A percentile compares a stretch with the other conserved stretches of the same genome.
Conservation (phyloP, 1,140 invertebrate species). For the Pogonomyrmex barbatus region DNA sequence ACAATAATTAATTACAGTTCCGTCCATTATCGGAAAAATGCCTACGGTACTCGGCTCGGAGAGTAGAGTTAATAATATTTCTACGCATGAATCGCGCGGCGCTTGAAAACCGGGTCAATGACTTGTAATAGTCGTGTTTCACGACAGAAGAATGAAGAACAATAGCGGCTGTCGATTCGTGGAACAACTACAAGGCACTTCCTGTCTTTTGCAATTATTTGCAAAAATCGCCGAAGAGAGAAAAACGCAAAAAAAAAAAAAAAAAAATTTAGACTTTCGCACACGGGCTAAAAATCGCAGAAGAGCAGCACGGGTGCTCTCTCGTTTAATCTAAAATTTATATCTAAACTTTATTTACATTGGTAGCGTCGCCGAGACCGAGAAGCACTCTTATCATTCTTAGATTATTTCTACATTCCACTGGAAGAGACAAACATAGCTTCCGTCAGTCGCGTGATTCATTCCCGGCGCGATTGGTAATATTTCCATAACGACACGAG, state of each 20-base stretch:
- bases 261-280: background rate
- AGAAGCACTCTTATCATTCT: slow-evolving; percentile 24
- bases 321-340: slow-evolving; percentile 5
- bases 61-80: slow-evolving; percentile 47
- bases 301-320: background rate
- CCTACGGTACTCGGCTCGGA: background rate
- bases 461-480: background rate
- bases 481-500: slow-evolving; percentile 1
- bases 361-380: background rate
- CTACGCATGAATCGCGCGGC: slow-evolving; percentile 50
- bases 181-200: slow-evolving; percentile 21
- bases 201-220: slow-evolving; percentile 21
- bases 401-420: background rate
- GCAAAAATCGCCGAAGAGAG: background rate
- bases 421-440: slow-evolving; percentile 15
- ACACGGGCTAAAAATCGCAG: background rate
- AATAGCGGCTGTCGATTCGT: slow-evolving; percentile 49
- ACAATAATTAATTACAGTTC: slow-evolving; percentile 42
- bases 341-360: background rate
- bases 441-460: slow-evolving; percentile 39
- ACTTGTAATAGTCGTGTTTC: slow-evolving; percentile 58
- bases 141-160: slow-evolving; percentile 49
- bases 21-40: slow-evolving; percentile 5
- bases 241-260: background rate
- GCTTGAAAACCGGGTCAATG: slow-evolving; percentile 57